Base-by-base conservation (phyloP, 1,140 invertebrate genomes). In the Pseudomyrmex sp. region DNA sequence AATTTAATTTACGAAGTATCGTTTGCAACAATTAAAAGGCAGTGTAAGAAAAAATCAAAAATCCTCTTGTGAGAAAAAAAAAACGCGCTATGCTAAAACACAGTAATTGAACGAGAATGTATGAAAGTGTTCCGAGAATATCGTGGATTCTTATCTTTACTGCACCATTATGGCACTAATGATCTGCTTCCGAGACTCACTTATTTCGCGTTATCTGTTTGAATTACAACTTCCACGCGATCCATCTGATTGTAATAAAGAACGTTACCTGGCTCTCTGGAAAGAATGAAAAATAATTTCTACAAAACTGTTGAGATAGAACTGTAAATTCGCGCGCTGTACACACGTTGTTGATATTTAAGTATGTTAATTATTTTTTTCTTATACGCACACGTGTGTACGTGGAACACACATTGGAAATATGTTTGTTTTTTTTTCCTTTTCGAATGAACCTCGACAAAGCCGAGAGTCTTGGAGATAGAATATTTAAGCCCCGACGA, bases 401-500 rank as follows among this genome's bases (percentile, higher is more conserved):
- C 35, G 35, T 35, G 35, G 0, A 35, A 35, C 5, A 35, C 35
- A 7, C 35, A 13, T 35, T 18, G 52, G 26, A 56, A 70, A 62
- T 13, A 62, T 13, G 54, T 9, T 74, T 35, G 35, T 35, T 35
- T 35, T 35, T 35, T 35, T 52, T 54, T 2, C 50, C 20, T 20
- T 52, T 15, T 2, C 7, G 13, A 20, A 15, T 46, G 52, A 74
- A 56, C 10, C 26, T 63, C 20, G 15, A 48, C 13, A 63, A 63
- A 10, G 56, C 35, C 12, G 46, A 10, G 44, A 75, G 35, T 35
- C 44, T 59, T 70, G 4, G 35, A 48, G 65, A n/a, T 58, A 75
- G 73, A 80, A 56, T 65, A 88, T 84, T 87, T 82, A 88, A 87
- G 77, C 85, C 72, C 69, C 69, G 18, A 77, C 85, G 70, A 85